A percentile compares a stretch with the other conserved stretches of the same genome.
phyloP scores from a whole-genome alignment of 2,113 vertebrate genomes.

The Albula goreensis region DNA sequence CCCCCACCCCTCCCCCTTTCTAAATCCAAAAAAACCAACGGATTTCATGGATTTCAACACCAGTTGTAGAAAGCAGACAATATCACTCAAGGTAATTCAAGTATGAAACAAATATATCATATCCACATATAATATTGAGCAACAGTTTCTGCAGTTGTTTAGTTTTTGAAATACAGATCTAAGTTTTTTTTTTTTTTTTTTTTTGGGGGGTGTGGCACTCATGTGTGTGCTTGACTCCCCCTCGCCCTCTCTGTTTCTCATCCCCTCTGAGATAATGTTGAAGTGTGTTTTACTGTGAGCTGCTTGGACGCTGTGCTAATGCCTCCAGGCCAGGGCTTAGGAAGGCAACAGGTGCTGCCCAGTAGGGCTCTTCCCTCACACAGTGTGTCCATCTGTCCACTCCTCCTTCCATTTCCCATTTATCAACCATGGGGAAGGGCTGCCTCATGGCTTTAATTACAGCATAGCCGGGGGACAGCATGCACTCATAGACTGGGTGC shows the following conservation, averaged over 20 bases:
- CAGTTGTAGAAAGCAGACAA: background rate
- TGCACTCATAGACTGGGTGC: background rate
- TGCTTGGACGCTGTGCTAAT: background rate
- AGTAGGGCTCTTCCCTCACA: slow-evolving; percentile 27
- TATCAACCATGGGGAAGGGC: slow-evolving; percentile 5
- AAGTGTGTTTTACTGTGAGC: background rate
- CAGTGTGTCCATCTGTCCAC: slow-evolving; percentile 35
- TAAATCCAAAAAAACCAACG: too few relatives aligned
- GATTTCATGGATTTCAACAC: background rate
- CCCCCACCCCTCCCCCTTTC: too few relatives aligned
- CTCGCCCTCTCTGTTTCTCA: background rate
- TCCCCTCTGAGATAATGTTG: background rate
- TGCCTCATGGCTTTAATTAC: background rate
- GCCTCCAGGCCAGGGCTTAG: slow-evolving; percentile 21
- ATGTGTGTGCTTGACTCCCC: background rate
- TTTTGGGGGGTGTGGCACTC: background rate
- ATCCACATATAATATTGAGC: background rate
- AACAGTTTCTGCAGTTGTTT: background rate
- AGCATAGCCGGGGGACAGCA: background rate
- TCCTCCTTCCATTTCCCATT: slow-evolving; percentile 15
- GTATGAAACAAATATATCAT: background rate
- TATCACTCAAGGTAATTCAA: background rate
- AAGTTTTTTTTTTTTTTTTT: too few relatives aligned
- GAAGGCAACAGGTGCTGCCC: slow-evolving; percentile 28
- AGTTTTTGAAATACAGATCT: background rate